phyloP scores from a whole-genome alignment of 2,888 invertebrate genomes.

The Plutella xylostella region DNA sequence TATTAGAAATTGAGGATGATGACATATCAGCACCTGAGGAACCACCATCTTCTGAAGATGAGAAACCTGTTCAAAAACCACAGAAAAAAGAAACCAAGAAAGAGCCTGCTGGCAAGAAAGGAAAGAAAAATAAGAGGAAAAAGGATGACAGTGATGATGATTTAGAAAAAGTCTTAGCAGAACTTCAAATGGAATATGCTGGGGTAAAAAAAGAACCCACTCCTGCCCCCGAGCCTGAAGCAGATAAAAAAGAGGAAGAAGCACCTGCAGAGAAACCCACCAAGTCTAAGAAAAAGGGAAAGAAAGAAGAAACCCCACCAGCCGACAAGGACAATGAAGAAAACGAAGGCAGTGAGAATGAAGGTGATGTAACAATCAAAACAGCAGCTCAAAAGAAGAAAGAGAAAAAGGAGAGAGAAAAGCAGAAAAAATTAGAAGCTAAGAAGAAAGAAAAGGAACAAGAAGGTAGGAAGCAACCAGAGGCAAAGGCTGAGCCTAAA shows the following conservation, averaged over 20 bases:
- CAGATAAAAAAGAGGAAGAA: conserved; percentile 40
- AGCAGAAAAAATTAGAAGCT: conserved; percentile 78
- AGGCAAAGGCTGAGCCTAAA: conserved; percentile 29
- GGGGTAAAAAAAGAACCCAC: conserved; percentile 68
- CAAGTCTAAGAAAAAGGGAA: conserved; percentile 47
- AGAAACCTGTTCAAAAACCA: conserved; percentile 38
- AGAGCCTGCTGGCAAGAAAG: conserved; percentile 73
- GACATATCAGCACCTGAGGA: conserved; percentile 58
- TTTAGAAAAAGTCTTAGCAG: conserved; percentile 85
- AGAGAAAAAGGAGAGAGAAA: conserved; percentile 87
- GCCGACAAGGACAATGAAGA: conserved; percentile 42
- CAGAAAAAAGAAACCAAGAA: conserved; percentile 52
- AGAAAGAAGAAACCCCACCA: conserved; percentile 40
- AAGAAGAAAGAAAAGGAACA: conserved; percentile 67
- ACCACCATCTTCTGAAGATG: conserved; percentile 55
- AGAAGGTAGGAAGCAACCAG: conserved; percentile 41
- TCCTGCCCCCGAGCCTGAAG: conserved; percentile 47
- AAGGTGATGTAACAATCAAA: conserved; percentile 75
- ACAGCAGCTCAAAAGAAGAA: conserved; percentile 90
- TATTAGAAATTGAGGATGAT: conserved; percentile 75
- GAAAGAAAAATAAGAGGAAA: conserved; percentile 79
- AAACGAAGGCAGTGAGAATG: conserved; percentile 62
- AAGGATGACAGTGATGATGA: conserved; percentile 85
- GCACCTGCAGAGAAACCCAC: conserved; percentile 36
- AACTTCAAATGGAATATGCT: conserved; percentile 84